Percentiles rank a stretch among this genome's conserved stretches.
Evolutionary conservation across 2,113 vertebrate genomes (phyloP).

Genomic region (Trachemys scripta): DNA sequence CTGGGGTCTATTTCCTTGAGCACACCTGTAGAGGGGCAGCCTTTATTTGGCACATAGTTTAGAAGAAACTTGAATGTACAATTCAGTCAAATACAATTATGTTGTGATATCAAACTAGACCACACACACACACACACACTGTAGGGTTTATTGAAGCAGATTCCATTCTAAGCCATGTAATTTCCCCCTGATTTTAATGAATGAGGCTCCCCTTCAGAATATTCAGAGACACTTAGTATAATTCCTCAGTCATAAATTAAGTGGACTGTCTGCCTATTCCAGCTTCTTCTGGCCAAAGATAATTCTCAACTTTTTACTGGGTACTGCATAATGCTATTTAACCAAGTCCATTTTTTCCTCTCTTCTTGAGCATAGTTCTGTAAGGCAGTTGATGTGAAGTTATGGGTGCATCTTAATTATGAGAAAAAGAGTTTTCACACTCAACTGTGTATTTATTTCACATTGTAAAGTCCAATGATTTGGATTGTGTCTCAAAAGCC

Average conservation of each 20-base stretch:
- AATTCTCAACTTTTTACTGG: not conserved
- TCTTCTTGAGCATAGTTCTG: constrained; percentile 9
- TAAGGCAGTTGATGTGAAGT: constrained; percentile 35
- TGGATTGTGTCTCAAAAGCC: constrained; percentile 19
- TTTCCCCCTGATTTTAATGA: not conserved
- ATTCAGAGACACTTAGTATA: not conserved
- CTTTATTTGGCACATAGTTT: not conserved
- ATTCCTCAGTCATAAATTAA: too few relatives aligned
- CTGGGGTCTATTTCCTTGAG: not conserved
- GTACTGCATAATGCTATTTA: constrained; percentile 34
- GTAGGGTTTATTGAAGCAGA: not conserved
- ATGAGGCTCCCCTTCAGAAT: not conserved
- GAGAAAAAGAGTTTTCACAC: constrained; percentile 30
- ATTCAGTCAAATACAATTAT: not conserved
- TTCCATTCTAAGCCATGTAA: not conserved
- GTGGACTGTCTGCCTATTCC: not conserved
- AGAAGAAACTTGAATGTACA: not conserved
- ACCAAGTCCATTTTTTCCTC: not conserved
- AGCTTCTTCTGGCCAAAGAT: not conserved
- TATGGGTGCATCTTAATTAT: constrained; percentile 30
- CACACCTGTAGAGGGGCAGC: not conserved
- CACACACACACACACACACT: not conserved
- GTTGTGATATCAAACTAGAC: not conserved
- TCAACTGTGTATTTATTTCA: constrained; percentile 31
- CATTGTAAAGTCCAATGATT: constrained; percentile 13